Conservation (phyloP, 2,797 vertebrate species). For the Coilia nasus region DNA sequence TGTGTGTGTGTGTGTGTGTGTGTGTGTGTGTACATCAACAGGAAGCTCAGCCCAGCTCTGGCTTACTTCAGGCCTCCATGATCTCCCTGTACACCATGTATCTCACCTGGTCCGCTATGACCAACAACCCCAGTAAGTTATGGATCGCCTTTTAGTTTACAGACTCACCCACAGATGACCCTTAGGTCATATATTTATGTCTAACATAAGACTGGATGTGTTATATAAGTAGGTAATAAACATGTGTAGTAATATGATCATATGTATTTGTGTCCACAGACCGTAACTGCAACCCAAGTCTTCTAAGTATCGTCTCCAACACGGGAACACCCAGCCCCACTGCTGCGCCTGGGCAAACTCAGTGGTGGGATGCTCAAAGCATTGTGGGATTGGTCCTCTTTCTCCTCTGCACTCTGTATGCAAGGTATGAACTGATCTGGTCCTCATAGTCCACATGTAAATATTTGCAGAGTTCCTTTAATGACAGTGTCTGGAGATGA, state of each 20-base stretch:
- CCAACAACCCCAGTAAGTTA: slow-evolving; percentile 87
- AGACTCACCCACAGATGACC: not conserved
- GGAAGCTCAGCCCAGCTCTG: slow-evolving; percentile 89
- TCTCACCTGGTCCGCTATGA: slow-evolving; percentile 89
- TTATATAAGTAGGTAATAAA: too few relatives aligned
- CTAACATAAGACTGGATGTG: too few relatives aligned
- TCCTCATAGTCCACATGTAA: not conserved
- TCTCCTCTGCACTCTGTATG: slow-evolving; percentile 86
- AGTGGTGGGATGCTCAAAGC: slow-evolving; percentile 91
- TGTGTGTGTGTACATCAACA: slow-evolving; percentile 53
- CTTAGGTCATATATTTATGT: not conserved
- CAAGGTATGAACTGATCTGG: slow-evolving; percentile 76
- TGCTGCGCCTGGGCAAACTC: not conserved
- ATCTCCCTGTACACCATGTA: slow-evolving; percentile 90
- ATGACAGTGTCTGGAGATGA: too few relatives aligned
- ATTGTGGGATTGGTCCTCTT: slow-evolving; percentile 87
- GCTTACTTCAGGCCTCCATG: slow-evolving; percentile 88
- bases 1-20: not conserved
- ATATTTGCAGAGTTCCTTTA: not conserved
- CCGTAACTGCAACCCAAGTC: slow-evolving; percentile 85
- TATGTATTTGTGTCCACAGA: slow-evolving; percentile 63
- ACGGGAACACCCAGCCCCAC: slow-evolving; percentile 52
- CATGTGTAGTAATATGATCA: not conserved
- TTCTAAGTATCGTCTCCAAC: slow-evolving; percentile 71
- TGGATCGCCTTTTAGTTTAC: not conserved